These are phyloP conservation scores for Nesospiza acunhae DNA, from an alignment of 2,113 vertebrate genomes.

Conservation along the genomic window DNA sequence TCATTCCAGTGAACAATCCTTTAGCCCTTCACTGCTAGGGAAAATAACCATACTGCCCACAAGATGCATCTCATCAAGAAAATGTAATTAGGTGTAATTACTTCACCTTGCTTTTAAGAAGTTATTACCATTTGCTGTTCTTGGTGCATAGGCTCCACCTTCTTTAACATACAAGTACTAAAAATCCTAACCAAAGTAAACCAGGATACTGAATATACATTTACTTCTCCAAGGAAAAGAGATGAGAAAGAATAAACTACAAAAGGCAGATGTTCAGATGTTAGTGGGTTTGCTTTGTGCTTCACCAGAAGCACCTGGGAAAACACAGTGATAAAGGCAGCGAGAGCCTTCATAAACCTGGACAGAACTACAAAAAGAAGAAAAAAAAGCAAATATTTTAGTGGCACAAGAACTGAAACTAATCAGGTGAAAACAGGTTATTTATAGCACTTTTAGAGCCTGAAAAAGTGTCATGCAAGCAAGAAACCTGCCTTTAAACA, in stretches of 20 bases:
- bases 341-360: neutral
- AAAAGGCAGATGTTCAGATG: neutral
- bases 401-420: neutral
- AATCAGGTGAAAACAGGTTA: neutral
- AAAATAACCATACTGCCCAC: neutral
- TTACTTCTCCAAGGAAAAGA: neutral
- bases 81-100: neutral
- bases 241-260: neutral
- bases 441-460: neutral
- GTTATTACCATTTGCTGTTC: neutral
- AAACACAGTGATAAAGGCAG: neutral
- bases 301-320: neutral
- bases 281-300: neutral
- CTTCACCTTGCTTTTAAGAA: neutral
- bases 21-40: neutral
- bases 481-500: neutral
- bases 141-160: neutral
- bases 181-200: neutral
- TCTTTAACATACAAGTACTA: neutral
- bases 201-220: neutral
- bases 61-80: neutral
- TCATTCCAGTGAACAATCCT: neutral
- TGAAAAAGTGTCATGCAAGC: neutral
- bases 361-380: neutral
- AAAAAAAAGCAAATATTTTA: neutral